phyloP scores from a whole-genome alignment of 2,888 invertebrate genomes.

The Anoplius nigerrimus region DNA sequence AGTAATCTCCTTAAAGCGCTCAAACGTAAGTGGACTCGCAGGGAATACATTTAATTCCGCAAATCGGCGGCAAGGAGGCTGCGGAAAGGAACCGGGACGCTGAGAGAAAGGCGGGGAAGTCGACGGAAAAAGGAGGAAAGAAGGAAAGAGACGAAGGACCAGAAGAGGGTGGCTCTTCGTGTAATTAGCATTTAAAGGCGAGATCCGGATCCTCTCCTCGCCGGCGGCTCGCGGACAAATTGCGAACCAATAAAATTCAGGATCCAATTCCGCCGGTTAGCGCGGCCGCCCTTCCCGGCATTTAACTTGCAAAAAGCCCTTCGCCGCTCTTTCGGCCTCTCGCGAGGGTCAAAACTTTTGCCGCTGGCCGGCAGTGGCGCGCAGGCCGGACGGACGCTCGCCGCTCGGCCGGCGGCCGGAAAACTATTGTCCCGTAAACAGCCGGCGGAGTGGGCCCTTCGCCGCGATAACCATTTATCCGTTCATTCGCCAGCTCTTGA shows the following conservation, averaged over 20 bases:
- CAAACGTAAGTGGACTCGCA: constrained; percentile 29
- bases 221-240: constrained; percentile 23
- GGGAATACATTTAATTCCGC: constrained; percentile 42
- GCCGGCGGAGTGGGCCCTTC: background rate
- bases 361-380: background rate
- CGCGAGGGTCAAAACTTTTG: background rate
- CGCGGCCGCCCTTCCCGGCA: background rate
- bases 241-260: constrained; percentile 34
- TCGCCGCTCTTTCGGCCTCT: background rate
- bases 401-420: constrained; percentile 10
- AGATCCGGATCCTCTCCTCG: background rate
- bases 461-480: constrained; percentile 20
- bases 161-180: constrained; percentile 18
- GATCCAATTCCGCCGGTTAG: constrained; percentile 20
- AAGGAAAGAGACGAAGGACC: background rate
- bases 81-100: constrained; percentile 9
- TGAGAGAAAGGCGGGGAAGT: background rate
- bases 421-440: constrained; percentile 19
- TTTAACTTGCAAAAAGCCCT: constrained; percentile 4
- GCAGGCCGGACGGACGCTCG: background rate
- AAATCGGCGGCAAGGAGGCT: constrained; percentile 21
- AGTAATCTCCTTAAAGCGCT: constrained; percentile 40
- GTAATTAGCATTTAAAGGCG: constrained; percentile 45
- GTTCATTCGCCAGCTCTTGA: background rate
- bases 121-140: too few relatives aligned